phyloP scores from a whole-genome alignment of 2,888 invertebrate species.

The Quadroppia sp. region DNA sequence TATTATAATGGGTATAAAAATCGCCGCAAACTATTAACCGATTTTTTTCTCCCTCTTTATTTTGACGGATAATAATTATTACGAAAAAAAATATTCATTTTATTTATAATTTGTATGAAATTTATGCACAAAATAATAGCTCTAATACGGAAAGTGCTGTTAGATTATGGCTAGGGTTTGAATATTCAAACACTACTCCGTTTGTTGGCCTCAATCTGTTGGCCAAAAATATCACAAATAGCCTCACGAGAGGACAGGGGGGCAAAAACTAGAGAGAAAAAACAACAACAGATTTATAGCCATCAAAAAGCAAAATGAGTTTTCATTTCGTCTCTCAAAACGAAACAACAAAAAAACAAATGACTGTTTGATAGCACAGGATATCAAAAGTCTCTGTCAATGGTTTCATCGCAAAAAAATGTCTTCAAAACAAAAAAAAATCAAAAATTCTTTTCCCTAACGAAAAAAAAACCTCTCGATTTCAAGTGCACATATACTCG shows the following conservation, averaged over 20 bases:
- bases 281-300: no score
- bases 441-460: neutral
- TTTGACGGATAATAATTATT: constrained; percentile 11
- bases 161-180: no score
- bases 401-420: neutral
- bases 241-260: no score
- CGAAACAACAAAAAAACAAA: no score
- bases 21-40: constrained; percentile 16
- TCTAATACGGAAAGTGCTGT: neutral
- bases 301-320: neutral
- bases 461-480: no score
- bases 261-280: no score
- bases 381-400: neutral
- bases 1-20: neutral
- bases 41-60: neutral
- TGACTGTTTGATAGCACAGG: neutral
- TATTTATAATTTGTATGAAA: no score
- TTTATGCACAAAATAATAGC: constrained; percentile 23
- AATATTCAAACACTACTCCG: neutral
- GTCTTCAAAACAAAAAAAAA: no score
- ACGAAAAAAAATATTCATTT: constrained; percentile 6
- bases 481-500: no score
- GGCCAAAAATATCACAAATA: neutral
- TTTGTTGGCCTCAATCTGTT: constrained; percentile 1
- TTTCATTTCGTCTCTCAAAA: neutral